Percentiles rank a stretch among this genome's conserved stretches.
Evolutionary conservation across 1,140 invertebrate genomes (phyloP).

Genomic region (Cyrtorhinus lividipennis): DNA sequence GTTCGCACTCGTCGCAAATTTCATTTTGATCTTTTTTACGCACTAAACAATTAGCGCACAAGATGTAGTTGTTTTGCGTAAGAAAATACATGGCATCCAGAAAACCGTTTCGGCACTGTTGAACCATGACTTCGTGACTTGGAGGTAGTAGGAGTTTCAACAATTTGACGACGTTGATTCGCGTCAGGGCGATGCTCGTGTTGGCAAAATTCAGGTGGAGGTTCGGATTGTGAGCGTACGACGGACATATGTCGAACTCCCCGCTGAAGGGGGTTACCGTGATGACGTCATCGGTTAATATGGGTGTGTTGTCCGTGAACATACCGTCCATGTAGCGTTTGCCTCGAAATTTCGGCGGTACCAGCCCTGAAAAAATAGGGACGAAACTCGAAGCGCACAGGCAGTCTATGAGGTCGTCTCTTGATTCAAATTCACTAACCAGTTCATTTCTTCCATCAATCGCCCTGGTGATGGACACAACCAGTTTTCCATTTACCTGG

Average conservation of each 20-base stretch:
- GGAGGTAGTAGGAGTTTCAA: too few species aligned
- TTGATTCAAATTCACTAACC: constrained; percentile 77
- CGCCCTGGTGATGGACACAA: constrained; percentile 87
- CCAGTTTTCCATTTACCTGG: constrained; percentile 73
- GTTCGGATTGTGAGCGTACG: constrained; percentile 69
- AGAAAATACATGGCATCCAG: too few species aligned
- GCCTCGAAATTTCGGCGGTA: constrained; percentile 79
- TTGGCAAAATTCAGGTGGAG: constrained; percentile 84
- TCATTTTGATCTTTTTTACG: too few species aligned
- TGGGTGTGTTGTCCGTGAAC: constrained; percentile 88
- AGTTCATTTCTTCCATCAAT: constrained; percentile 91
- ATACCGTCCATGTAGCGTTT: constrained; percentile 93
- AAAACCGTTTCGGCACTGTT: too few species aligned
- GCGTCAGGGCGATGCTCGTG: constrained; percentile 87
- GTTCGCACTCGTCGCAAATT: too few species aligned
- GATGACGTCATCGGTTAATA: constrained; percentile 85
- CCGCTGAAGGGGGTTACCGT: constrained; percentile 96
- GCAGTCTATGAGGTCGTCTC: constrained; percentile 81
- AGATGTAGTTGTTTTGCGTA: too few species aligned
- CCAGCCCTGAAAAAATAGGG: constrained; percentile 86
- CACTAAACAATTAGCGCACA: too few species aligned
- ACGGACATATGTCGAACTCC: constrained; percentile 94
- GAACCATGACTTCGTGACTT: too few species aligned
- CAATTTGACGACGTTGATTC: too few species aligned
- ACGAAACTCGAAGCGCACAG: constrained; percentile 88